Evolutionary conservation across 2,797 vertebrate species (phyloP), one percentile per base, ranked within the genome.

Genomic region (Megaceryle alcyon): DNA sequence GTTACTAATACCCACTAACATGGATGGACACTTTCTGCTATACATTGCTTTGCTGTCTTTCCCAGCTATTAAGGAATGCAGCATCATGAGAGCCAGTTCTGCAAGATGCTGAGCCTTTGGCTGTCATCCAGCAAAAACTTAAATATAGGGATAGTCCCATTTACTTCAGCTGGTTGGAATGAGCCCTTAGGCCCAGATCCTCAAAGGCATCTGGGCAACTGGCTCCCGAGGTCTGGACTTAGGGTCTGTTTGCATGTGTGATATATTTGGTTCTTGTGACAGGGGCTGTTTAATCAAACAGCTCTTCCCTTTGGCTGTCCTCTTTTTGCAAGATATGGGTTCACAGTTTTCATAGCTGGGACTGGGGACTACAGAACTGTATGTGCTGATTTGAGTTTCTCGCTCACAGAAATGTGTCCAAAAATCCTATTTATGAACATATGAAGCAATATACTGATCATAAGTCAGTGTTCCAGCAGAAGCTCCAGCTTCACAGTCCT

Each of bases 141-240:
- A 95, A 96, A 96, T 95, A 97, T 95, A 96, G 96, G 92, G 96
- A 95, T 85, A 91, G 96, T 92, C 95, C 89, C 69, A 89, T 88
- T 96, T 89, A 97, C 96, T 97, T 96, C 96, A 96, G 84, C 92
- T 95, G 79, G 86, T 90, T 97, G 96, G 96, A 97, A 97, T 97
- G 96, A 97, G 87, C 94, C 94, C 94, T 96, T 82, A 87, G 95
- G 95, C 96, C 82, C 84, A 92, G 87, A 96, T 96, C 84, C 92
- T 95, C 87, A 90, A 81, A 96, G 96, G 96, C 95, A 97, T 96
- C 79, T 96, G 89, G 82, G 95, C 95, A 96, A 95, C 92, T 96
- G 94, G 65, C 79, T 96, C 82, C 69, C 3, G 18, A 90, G 84
- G 61, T 85, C 89, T 91, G 91, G 49, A 33, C 61, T 29, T 68